These are phyloP conservation scores for Hirundichthys speculiger DNA, from an alignment of 2,113 vertebrate species.

Conservation along the genomic window DNA sequence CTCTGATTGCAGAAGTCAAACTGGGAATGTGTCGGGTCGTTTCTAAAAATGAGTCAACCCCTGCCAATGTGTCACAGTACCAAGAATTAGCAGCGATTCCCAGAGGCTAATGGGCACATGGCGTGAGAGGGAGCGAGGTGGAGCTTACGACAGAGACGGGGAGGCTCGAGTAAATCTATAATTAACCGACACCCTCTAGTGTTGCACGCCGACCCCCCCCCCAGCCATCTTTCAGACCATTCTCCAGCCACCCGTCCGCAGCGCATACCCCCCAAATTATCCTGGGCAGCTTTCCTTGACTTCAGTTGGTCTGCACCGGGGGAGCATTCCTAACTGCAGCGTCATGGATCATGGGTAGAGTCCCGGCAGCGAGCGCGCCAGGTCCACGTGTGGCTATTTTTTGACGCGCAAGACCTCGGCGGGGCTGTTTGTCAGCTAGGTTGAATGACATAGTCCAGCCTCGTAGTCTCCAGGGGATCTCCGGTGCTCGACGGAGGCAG, in stretches of 20 bases:
- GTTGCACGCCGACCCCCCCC: constrained; percentile 17
- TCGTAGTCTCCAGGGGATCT: constrained; percentile 49
- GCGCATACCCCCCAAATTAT: constrained; percentile 11
- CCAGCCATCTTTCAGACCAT: not conserved
- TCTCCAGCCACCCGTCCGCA: constrained; percentile 4
- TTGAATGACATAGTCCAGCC: constrained; percentile 53
- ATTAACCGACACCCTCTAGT: constrained; percentile 50
- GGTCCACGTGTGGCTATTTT: constrained; percentile 61
- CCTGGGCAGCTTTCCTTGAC: constrained; percentile 38
- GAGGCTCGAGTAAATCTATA: constrained; percentile 49
- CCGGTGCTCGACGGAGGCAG: constrained; percentile 1
- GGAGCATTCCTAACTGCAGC: constrained; percentile 53
- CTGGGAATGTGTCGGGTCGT: not conserved
- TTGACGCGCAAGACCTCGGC: constrained; percentile 51
- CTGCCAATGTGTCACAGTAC: constrained; percentile 31
- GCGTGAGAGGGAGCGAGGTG: constrained; percentile 12
- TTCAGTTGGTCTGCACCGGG: constrained; percentile 28
- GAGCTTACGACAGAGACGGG: constrained; percentile 1
- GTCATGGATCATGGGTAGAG: constrained; percentile 70
- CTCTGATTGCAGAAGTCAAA: not conserved
- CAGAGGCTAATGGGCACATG: constrained; percentile 55
- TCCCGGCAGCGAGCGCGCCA: constrained; percentile 41
- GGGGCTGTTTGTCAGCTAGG: constrained; percentile 44
- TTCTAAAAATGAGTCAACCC: not conserved
- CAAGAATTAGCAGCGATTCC: constrained; percentile 36